phyloP scores from a whole-genome alignment of 2,113 vertebrate genomes.

The Xerus inauris region DNA sequence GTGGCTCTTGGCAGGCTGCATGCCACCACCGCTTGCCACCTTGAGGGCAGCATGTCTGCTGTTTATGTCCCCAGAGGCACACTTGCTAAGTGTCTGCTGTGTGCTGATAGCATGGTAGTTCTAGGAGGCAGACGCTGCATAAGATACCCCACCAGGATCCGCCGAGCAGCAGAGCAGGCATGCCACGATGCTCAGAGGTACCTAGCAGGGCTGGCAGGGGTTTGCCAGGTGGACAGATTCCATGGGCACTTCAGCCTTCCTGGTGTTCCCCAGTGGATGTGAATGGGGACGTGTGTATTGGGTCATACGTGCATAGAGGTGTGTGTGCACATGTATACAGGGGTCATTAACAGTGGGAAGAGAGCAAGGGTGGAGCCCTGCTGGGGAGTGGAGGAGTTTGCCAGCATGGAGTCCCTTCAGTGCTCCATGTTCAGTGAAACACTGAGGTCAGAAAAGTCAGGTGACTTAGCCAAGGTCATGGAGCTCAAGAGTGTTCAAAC shows the following conservation, averaged over 20 bases:
- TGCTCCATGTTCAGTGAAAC: not conserved
- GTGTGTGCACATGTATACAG: not conserved
- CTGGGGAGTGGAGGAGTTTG: not conserved
- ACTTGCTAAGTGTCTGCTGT: not conserved
- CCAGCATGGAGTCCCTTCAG: not conserved
- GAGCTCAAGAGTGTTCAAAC: not conserved
- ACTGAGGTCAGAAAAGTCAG: not conserved
- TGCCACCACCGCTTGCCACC: too few species aligned
- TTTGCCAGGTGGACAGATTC: not conserved
- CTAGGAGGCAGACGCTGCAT: not conserved
- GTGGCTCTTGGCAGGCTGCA: not conserved
- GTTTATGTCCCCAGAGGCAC: not conserved
- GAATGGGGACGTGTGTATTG: not conserved
- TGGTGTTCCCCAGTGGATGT: not conserved
- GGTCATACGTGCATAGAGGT: not conserved
- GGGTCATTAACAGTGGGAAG: not conserved
- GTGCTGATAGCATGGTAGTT: not conserved
- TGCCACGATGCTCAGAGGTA: accelerated
- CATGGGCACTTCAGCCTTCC: not conserved
- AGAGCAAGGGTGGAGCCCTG: not conserved
- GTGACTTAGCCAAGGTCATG: not conserved
- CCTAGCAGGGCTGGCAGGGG: not conserved
- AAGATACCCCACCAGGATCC: too few species aligned
- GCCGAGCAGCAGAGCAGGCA: not conserved
- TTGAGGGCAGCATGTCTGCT: not conserved